Evolutionary conservation across 2,888 invertebrate species (phyloP).

Genomic region (Hypsopygia costalis): DNA sequence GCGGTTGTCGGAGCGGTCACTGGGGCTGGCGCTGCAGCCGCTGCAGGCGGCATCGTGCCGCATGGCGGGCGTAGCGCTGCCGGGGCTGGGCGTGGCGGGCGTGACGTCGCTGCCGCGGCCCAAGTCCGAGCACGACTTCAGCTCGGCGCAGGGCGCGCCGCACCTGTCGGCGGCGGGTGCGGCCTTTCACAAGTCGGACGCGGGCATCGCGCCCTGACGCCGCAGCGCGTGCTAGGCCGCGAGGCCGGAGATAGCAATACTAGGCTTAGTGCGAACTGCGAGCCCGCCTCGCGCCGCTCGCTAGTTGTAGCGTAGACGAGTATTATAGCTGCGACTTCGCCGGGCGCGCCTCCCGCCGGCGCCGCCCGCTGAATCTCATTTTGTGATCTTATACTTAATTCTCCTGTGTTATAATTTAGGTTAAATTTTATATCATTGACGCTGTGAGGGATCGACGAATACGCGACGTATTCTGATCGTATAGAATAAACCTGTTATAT

Average conservation of each 20-base stretch:
- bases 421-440: constrained; percentile 81
- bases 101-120: constrained; percentile 85
- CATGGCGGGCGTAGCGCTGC: constrained; percentile 86
- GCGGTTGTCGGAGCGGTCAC: constrained; percentile 79
- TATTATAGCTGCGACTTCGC: constrained; percentile 76
- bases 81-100: constrained; percentile 77
- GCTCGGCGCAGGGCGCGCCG: constrained; percentile 81
- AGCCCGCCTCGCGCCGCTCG: constrained; percentile 51
- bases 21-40: constrained; percentile 86
- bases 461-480: constrained; percentile 71
- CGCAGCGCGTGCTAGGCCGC: constrained; percentile 84
- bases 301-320: constrained; percentile 76
- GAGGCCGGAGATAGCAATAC: constrained; percentile 63
- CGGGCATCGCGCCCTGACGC: constrained; percentile 89
- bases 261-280: constrained; percentile 78
- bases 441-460: constrained; percentile 74
- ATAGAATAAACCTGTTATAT: constrained; percentile 77
- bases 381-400: constrained; percentile 81
- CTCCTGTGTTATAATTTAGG: constrained; percentile 81
- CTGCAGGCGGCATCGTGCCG: constrained; percentile 83
- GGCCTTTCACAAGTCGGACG: constrained; percentile 89
- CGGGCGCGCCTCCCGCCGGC: constrained; percentile 56
- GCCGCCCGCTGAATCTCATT: constrained; percentile 79
- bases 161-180: constrained; percentile 72
- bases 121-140: constrained; percentile 92